phyloP scores from a whole-genome alignment of 2,888 invertebrate species.

The Erebia epiphron region DNA sequence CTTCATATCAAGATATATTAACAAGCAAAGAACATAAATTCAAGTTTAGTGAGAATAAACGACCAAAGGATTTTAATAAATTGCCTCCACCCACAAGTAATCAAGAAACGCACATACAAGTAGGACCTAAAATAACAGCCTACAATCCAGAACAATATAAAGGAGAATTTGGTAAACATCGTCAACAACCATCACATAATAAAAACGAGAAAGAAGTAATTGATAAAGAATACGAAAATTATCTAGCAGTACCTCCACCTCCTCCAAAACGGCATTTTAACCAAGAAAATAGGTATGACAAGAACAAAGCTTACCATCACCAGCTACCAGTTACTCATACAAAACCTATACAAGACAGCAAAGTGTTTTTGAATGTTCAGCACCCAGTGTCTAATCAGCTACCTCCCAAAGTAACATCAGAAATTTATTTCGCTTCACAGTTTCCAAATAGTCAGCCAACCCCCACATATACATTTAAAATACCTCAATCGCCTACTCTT shows the following conservation, averaged over 20 bases:
- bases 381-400: slow-evolving; percentile 67
- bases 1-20: slow-evolving; percentile 54
- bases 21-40: slow-evolving; percentile 59
- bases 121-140: slow-evolving; percentile 73
- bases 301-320: slow-evolving; percentile 62
- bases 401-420: slow-evolving; percentile 77
- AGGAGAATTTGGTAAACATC: slow-evolving; percentile 63
- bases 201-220: slow-evolving; percentile 65
- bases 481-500: slow-evolving; percentile 55
- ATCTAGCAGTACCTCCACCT: slow-evolving; percentile 73
- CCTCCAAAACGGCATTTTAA: slow-evolving; percentile 66
- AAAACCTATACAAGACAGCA: slow-evolving; percentile 76
- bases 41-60: slow-evolving; percentile 69
- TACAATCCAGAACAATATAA: slow-evolving; percentile 71
- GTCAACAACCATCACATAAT: slow-evolving; percentile 52
- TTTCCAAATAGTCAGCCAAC: slow-evolving; percentile 64
- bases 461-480: slow-evolving; percentile 70
- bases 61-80: slow-evolving; percentile 57
- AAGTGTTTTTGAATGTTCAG: slow-evolving; percentile 73
- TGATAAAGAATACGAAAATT: slow-evolving; percentile 78
- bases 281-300: slow-evolving; percentile 61
- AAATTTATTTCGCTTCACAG: slow-evolving; percentile 77
- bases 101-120: slow-evolving; percentile 73
- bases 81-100: slow-evolving; percentile 75
- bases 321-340: slow-evolving; percentile 70